Conservation (phyloP, 2,797 vertebrate genomes). For the Galaxias olidus region DNA sequence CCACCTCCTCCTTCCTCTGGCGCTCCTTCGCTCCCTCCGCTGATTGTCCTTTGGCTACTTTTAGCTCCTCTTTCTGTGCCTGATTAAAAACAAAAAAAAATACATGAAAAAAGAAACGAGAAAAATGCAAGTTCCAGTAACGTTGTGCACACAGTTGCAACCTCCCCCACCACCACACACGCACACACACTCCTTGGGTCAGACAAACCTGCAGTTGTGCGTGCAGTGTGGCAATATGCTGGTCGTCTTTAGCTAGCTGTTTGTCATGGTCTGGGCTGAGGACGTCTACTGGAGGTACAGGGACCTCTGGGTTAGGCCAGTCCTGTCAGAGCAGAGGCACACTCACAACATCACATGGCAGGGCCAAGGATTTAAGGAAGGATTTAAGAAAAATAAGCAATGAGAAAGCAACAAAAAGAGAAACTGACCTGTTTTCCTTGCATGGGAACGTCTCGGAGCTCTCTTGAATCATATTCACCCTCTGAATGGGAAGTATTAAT, state of each 20-base stretch:
- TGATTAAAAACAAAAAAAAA: slow-evolving; percentile 45
- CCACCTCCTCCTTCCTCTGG: slow-evolving; percentile 49
- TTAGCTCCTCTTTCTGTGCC: slow-evolving; percentile 86
- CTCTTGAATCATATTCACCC: slow-evolving; percentile 57
- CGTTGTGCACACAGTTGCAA: slow-evolving; percentile 20
- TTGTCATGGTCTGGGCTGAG: slow-evolving; percentile 74
- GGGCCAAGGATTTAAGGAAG: no score
- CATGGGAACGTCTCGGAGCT: slow-evolving; percentile 60
- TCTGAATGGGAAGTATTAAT: slow-evolving; percentile 52
- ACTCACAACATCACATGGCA: not conserved
- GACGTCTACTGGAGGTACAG: slow-evolving; percentile 41
- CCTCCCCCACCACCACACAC: slow-evolving; percentile 16
- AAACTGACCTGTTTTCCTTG: slow-evolving; percentile 63
- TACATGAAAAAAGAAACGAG: not conserved
- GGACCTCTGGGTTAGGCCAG: slow-evolving; percentile 61
- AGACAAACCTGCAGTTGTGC: slow-evolving; percentile 83
- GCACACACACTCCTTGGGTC: slow-evolving; percentile 23
- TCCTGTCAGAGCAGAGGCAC: slow-evolving; percentile 51
- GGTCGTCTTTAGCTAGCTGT: slow-evolving; percentile 79
- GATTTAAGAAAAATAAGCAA: not conserved
- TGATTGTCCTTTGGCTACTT: slow-evolving; percentile 63
- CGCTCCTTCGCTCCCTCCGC: slow-evolving; percentile 69
- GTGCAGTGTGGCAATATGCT: slow-evolving; percentile 83
- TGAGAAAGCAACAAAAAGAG: not conserved
- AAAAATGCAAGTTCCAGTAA: not conserved